A percentile compares a stretch with the other conserved stretches of the same genome.
Conservation (phyloP, 2,888 invertebrate genomes). For the Galeopsomyia nigrocyanea region DNA sequence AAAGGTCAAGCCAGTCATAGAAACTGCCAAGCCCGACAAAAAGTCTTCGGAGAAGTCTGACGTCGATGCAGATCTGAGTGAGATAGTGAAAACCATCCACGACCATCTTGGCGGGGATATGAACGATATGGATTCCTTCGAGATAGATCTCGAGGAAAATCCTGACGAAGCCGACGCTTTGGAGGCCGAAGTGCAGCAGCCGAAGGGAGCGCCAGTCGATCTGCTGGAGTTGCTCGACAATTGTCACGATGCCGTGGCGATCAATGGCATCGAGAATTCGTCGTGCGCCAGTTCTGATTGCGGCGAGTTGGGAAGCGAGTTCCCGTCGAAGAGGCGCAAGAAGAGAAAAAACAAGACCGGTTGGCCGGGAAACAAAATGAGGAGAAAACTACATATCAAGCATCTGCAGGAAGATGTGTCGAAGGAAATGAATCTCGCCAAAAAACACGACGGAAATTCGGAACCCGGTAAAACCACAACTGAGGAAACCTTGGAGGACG, state of each 20-base stretch:
- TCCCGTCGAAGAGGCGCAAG: constrained; percentile 71
- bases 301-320: constrained; percentile 60
- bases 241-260: constrained; percentile 58
- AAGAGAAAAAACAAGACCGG: constrained; percentile 83
- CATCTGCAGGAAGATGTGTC: constrained; percentile 50
- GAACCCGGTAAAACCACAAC: too few relatives aligned
- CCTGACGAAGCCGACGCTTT: constrained; percentile 45
- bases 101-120: constrained; percentile 68
- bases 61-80: constrained; percentile 60
- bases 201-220: constrained; percentile 62
- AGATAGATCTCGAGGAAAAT: constrained; percentile 55
- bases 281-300: constrained; percentile 67
- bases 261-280: constrained; percentile 62
- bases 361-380: constrained; percentile 76
- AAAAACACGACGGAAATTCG: constrained; percentile 36
- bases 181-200: constrained; percentile 45
- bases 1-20: constrained; percentile 25
- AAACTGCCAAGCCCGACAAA: constrained; percentile 43
- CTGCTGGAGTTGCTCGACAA: constrained; percentile 64
- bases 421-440: constrained; percentile 57
- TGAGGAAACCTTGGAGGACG: constrained; percentile 26
- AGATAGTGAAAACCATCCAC: constrained; percentile 68
- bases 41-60: constrained; percentile 56
- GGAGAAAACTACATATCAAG: constrained; percentile 57
- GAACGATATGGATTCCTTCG: constrained; percentile 70